Percentiles rank a stretch among this genome's conserved stretches.
These are phyloP conservation scores for Gallinago undulata DNA, from an alignment of 2,113 vertebrate species.

Conservation along the genomic window DNA sequence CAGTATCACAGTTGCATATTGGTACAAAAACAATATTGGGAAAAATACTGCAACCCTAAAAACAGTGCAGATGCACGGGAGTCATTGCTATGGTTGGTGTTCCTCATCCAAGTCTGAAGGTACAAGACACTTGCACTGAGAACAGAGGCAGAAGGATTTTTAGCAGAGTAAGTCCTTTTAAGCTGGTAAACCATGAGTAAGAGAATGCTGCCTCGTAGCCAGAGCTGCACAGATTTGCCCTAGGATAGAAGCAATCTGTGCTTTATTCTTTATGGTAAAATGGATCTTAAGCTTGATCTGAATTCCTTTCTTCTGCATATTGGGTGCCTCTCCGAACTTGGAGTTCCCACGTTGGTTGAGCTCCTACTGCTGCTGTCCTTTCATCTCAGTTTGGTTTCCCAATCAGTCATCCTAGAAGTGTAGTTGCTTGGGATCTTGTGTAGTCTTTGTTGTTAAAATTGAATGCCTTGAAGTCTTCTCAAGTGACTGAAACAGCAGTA, in stretches of 20 bases:
- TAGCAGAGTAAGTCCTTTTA: not conserved
- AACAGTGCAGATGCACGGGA: not conserved
- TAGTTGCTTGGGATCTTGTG: not conserved
- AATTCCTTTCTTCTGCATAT: not conserved
- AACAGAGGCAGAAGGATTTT: not conserved
- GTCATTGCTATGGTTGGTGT: not conserved
- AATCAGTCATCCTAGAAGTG: not conserved
- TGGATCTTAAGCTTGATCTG: not conserved
- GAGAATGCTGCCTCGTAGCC: not conserved
- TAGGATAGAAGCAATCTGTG: not conserved
- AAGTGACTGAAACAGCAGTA: not conserved
- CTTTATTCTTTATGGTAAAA: not conserved
- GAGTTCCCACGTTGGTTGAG: not conserved
- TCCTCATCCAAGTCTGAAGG: not conserved
- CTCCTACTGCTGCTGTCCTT: not conserved
- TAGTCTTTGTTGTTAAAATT: constrained; percentile 1
- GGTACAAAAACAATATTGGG: not conserved
- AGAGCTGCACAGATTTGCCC: not conserved
- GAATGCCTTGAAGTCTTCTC: not conserved
- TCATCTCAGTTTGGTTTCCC: not conserved
- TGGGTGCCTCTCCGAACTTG: not conserved
- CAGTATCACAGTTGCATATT: not conserved
- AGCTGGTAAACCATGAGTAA: not conserved
- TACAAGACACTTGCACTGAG: not conserved
- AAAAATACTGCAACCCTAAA: not conserved